phyloP scores from a whole-genome alignment of 2,113 vertebrate genomes.

The Psephotus haematonotus region DNA sequence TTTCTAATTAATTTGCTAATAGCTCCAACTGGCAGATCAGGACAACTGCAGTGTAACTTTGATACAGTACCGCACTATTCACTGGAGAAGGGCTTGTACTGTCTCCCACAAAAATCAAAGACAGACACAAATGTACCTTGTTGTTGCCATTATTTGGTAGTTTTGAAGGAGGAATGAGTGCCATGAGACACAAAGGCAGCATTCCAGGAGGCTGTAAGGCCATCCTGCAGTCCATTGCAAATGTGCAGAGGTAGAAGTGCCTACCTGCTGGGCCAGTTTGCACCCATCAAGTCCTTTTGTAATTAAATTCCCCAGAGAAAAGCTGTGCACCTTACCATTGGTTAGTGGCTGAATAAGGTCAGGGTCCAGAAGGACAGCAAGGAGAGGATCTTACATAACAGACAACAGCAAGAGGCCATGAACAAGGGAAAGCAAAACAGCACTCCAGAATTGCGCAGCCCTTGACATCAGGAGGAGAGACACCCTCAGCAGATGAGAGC shows the following conservation, averaged over 20 bases:
- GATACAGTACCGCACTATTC: not conserved
- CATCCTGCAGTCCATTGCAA: not conserved
- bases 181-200: not conserved
- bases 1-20: not conserved
- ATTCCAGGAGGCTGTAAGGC: not conserved
- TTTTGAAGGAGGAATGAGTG: not conserved
- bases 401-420: not conserved
- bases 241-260: not conserved
- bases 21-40: not conserved
- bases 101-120: not conserved
- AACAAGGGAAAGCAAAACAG: not conserved
- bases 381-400: not conserved
- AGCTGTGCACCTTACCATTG: not conserved
- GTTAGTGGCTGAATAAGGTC: not conserved
- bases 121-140: not conserved
- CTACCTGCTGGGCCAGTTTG: not conserved
- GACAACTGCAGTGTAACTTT: not conserved
- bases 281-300: not conserved
- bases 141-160: not conserved
- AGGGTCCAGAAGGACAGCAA: not conserved
- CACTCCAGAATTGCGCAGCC: not conserved
- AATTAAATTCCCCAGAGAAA: not conserved
- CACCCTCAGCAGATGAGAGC: not conserved
- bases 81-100: not conserved
- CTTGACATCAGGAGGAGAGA: not conserved